phyloP scores from a whole-genome alignment of 2,113 vertebrate species.

The Taxidea taxus region DNA sequence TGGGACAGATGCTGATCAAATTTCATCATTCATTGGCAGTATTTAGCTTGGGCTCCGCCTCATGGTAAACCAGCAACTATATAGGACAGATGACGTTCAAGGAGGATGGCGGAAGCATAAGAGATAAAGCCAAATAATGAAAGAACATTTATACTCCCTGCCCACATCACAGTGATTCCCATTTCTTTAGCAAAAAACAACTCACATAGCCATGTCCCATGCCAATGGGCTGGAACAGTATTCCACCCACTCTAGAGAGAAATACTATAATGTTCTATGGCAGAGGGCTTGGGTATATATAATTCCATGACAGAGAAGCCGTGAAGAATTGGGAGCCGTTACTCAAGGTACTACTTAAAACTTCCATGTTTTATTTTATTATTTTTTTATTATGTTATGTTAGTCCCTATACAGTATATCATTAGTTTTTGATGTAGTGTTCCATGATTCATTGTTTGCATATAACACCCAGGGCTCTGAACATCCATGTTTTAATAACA shows the following conservation, averaged over 20 bases:
- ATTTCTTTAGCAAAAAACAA: not conserved
- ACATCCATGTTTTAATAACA: not conserved
- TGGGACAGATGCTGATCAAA: not conserved
- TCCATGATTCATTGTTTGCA: too few species aligned
- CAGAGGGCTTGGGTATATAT: not conserved
- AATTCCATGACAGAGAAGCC: not conserved
- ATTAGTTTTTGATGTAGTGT: too few species aligned
- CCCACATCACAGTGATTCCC: not conserved
- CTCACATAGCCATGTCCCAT: not conserved
- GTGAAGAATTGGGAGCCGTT: not conserved
- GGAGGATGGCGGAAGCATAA: not conserved
- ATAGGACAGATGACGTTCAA: not conserved
- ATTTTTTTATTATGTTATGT: too few species aligned
- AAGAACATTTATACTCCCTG: not conserved
- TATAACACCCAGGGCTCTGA: not conserved
- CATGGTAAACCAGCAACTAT: not conserved
- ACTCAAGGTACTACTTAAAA: not conserved
- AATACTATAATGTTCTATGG: not conserved
- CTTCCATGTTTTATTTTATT: not conserved
- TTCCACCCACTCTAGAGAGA: not conserved
- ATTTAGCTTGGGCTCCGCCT: not conserved
- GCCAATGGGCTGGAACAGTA: not conserved
- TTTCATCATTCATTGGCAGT: not conserved
- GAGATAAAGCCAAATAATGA: constrained; percentile 7
- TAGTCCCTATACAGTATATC: too few species aligned